phyloP scores from a whole-genome alignment of 2,888 invertebrate genomes.

The Meteorus cinctellus region DNA sequence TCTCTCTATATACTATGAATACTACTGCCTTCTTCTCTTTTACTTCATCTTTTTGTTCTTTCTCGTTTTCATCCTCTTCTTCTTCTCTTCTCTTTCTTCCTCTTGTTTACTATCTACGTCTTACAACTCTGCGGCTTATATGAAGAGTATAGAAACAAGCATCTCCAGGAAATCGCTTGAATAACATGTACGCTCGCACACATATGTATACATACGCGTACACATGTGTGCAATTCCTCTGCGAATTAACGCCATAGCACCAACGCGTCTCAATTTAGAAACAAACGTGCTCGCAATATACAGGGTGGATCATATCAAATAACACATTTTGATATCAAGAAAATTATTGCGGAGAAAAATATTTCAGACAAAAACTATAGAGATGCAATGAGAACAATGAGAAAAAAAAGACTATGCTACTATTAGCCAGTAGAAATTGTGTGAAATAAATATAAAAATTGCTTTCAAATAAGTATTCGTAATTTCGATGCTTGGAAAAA shows the following conservation, averaged over 20 bases:
- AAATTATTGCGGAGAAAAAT: too few species aligned
- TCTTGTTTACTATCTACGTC: slow-evolving; percentile 7
- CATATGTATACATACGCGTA: background rate
- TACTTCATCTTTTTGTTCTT: slow-evolving; percentile 2
- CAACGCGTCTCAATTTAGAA: slow-evolving; percentile 65
- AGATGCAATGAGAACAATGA: too few species aligned
- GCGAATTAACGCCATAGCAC: slow-evolving; percentile 60
- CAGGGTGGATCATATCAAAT: too few species aligned
- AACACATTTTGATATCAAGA: too few species aligned
- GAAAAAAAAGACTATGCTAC: too few species aligned
- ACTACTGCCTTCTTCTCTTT: slow-evolving; percentile 17
- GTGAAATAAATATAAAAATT: too few species aligned
- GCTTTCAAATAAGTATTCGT: too few species aligned
- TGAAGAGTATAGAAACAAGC: slow-evolving; percentile 17
- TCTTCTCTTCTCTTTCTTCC: background rate
- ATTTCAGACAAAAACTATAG: too few species aligned
- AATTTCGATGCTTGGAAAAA: too few species aligned
- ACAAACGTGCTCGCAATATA: slow-evolving; percentile 36
- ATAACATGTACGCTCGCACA: slow-evolving; percentile 44
- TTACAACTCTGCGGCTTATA: slow-evolving; percentile 28
- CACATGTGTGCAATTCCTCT: slow-evolving; percentile 41
- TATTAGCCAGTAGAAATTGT: too few species aligned
- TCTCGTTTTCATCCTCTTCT: background rate
- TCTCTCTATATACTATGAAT: background rate
- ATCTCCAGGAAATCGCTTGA: slow-evolving; percentile 40